Evolutionary conservation across 1,140 invertebrate genomes (phyloP).

Genomic region (Xylocopa sonorina): DNA sequence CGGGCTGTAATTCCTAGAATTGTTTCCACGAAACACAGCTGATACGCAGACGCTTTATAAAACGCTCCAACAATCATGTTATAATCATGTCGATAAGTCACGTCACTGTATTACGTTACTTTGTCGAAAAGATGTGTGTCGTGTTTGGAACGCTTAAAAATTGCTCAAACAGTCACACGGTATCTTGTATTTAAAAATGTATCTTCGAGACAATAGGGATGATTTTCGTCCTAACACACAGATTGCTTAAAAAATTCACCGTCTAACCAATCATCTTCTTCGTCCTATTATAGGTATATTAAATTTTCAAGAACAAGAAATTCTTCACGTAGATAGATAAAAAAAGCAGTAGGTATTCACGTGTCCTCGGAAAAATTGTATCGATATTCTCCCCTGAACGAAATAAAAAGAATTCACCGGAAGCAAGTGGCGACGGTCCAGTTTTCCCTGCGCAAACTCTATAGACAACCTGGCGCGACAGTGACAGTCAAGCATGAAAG

Average conservation of each 20-base stretch:
- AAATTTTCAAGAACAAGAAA: too few species aligned
- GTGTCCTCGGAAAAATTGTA: too few species aligned
- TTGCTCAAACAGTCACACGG: too few species aligned
- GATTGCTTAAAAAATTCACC: too few species aligned
- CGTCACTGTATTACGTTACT: background rate
- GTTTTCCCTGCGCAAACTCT: constrained; percentile 1
- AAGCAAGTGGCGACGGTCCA: constrained; percentile 1
- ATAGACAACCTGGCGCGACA: constrained; percentile 18
- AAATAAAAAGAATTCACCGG: background rate
- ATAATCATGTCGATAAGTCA: constrained; percentile 13
- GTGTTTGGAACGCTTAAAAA: background rate
- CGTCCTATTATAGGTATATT: too few species aligned
- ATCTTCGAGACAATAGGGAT: too few species aligned
- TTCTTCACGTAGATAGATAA: too few species aligned
- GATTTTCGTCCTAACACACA: too few species aligned
- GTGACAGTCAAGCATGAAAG: constrained; percentile 10
- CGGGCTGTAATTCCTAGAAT: background rate
- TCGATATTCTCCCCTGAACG: background rate
- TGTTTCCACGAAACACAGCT: constrained; percentile 7
- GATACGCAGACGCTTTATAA: background rate
- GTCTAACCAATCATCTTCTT: too few species aligned
- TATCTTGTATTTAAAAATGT: too few species aligned
- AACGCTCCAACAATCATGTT: background rate
- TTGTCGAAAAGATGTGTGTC: background rate
- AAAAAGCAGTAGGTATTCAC: too few species aligned